Base-by-base conservation (phyloP, 1,140 invertebrate genomes). In the Drosophila tristis region DNA sequence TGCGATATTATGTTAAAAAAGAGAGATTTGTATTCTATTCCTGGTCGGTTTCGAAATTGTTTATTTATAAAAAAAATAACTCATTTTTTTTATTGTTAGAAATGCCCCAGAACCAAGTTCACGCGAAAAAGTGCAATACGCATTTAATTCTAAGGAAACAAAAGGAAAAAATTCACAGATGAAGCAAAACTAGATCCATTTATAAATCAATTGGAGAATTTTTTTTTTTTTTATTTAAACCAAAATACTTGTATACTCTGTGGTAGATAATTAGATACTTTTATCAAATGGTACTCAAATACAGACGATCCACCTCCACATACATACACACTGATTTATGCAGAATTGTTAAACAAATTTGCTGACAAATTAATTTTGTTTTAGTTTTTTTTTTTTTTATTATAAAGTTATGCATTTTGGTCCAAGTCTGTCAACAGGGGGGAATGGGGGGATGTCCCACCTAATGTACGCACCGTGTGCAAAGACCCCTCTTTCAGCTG, bases 51-150 rank as follows among this genome's bases (percentile, higher is more conserved):
- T 39, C 35, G 35, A 11, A 39, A 39, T 54, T 54, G 29, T 47
- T 45, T 55, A 29, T 39, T 20, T 35, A 53, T 5, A 2, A 16
- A 51, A 47, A 25, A 35, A 5, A 20, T 20, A 26, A 26, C 4
- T 7, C 16, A 9, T 9, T 13, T 53, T 60, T 9, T 44, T 42
- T 63, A 49, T 51, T 64, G 62, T 78, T 66, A 23, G 16, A 53
- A 67, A 42, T 70, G 47, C 50, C 68, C 57, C 63, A 72, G 82
- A 87, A 87, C 82, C 59, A 87, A 87, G 82, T 87, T 87, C 82
- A 70, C 56, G 35, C 35, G 62, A 72, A 49, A 73, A 80, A 78
- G 82, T 87, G 82, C 82, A 87, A 87, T 87, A 87, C 87, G 74
- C 71, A 77, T 86, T 80, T 71, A 56, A 39, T 43, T 60, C 47